Conservation (phyloP, 2,888 invertebrate genomes). For the Neelides folsomi region DNA sequence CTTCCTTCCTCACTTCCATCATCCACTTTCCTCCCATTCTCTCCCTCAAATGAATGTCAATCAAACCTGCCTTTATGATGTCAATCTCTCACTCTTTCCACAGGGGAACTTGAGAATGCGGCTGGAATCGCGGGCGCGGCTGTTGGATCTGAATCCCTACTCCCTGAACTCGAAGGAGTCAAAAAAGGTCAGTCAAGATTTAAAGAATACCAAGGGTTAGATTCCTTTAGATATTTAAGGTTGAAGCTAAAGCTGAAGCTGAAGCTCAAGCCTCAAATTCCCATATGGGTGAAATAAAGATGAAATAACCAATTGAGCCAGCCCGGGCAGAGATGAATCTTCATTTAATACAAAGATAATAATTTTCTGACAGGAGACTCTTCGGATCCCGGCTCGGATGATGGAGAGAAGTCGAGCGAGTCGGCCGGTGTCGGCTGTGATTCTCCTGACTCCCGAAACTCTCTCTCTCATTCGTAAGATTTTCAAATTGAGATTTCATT, state of each 20-base stretch:
- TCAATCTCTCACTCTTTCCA: conserved; percentile 5
- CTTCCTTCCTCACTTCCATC: not conserved
- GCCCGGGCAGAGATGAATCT: too few relatives aligned
- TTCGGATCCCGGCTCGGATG: conserved; percentile 17
- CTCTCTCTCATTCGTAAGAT: conserved; percentile 17
- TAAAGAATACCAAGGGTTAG: too few relatives aligned
- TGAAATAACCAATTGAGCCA: too few relatives aligned
- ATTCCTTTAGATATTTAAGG: too few relatives aligned
- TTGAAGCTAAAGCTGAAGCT: too few relatives aligned
- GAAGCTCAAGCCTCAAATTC: too few relatives aligned
- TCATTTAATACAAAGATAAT: too few relatives aligned
- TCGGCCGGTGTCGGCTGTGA: conserved; percentile 17
- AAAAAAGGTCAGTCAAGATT: conserved; percentile 12
- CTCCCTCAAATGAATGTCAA: not conserved
- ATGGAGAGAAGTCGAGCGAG: conserved; percentile 18
- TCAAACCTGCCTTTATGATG: not conserved
- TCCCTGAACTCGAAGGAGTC: not conserved
- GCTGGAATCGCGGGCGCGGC: conserved; percentile 17
- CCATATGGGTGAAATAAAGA: too few relatives aligned
- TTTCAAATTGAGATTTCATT: not conserved
- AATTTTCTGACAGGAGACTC: not conserved
- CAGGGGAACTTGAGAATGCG: conserved; percentile 32
- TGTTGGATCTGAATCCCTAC: not conserved
- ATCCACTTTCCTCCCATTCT: too few relatives aligned
- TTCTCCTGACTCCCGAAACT: conserved; percentile 19